Conservation (phyloP, 2,113 vertebrate genomes). For the Pluvialis apricaria region DNA sequence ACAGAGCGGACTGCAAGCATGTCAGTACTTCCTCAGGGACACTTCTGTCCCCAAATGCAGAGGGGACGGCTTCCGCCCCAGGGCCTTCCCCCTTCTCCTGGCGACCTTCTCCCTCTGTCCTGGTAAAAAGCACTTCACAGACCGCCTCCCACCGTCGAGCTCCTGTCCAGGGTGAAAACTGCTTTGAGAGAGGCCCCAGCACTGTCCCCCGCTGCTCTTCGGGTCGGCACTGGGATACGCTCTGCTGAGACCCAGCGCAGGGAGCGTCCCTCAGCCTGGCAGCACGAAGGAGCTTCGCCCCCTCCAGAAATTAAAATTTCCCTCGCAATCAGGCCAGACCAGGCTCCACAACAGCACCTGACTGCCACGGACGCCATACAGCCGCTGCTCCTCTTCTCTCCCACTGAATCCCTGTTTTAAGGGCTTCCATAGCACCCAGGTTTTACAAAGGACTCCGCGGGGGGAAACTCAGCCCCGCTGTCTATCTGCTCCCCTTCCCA, state of each 20-base stretch:
- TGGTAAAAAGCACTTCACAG: neutral
- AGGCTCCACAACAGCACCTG: neutral
- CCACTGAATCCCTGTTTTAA: no score
- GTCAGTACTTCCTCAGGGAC: neutral
- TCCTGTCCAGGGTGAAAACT: neutral
- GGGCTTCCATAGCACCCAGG: neutral
- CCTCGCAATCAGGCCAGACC: neutral
- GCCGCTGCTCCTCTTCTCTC: neutral
- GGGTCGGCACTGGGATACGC: neutral
- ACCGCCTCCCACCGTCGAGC: neutral
- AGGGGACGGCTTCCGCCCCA: neutral
- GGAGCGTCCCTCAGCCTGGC: neutral
- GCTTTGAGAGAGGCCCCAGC: neutral
- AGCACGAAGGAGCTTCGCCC: neutral
- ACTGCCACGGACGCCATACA: neutral
- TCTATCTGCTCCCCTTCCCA: neutral
- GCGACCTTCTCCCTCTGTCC: neutral
- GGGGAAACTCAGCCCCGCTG: neutral
- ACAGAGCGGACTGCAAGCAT: neutral
- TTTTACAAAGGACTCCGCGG: neutral
- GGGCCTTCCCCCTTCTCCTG: neutral
- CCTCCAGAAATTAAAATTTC: neutral
- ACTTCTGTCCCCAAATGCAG: neutral
- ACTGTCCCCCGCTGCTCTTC: neutral
- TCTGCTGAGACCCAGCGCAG: neutral